Percentiles rank a stretch among this genome's conserved stretches.
Evolutionary conservation across 2,797 vertebrate species (phyloP).

Genomic region (Falco berigora): DNA sequence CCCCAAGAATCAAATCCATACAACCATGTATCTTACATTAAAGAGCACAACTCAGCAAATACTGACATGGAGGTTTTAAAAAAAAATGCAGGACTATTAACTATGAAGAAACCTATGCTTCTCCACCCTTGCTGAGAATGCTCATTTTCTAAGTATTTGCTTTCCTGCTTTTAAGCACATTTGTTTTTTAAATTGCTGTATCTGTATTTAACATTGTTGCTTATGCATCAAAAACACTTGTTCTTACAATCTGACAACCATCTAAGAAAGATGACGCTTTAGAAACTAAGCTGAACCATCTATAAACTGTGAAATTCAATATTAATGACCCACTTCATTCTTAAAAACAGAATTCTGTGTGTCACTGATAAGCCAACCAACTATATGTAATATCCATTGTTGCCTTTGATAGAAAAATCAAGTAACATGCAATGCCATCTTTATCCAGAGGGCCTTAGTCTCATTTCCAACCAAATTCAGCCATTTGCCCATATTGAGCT

Average conservation of each 20-base stretch:
- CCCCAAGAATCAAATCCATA: neutral
- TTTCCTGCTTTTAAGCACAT: neutral
- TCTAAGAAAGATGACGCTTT: neutral
- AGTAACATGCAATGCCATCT: neutral
- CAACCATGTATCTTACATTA: neutral
- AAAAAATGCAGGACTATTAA: neutral
- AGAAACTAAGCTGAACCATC: neutral
- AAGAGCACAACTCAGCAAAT: neutral
- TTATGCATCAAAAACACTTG: neutral
- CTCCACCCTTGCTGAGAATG: neutral
- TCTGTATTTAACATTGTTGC: neutral
- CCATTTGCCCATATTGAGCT: neutral
- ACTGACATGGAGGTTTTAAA: neutral
- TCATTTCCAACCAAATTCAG: neutral
- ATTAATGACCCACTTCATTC: slow-evolving; percentile 17
- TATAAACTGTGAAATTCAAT: neutral
- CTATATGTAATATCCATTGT: neutral
- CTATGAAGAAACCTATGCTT: neutral
- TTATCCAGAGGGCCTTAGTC: neutral
- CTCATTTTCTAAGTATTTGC: neutral
- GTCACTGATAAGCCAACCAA: neutral
- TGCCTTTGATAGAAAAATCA: neutral
- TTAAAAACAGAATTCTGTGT: neutral
- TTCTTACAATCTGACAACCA: neutral
- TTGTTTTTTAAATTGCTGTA: neutral